Evolutionary conservation across 2,797 vertebrate species (phyloP).

Genomic region (Cryptoblepharus egeriae): DNA sequence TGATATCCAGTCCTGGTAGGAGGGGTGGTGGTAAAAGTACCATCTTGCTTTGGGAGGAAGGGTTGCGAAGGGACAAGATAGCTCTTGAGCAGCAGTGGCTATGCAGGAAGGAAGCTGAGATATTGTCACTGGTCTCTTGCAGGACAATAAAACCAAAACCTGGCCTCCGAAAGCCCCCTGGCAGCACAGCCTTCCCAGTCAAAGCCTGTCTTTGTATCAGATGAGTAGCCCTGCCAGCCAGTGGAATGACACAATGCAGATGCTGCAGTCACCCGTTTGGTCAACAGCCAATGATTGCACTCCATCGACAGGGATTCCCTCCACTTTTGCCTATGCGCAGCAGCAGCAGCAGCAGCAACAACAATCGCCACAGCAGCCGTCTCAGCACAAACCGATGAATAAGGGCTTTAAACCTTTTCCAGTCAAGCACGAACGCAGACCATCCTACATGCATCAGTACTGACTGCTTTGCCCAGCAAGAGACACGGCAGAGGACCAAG

Average conservation of each 20-base stretch:
- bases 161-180: conserved; percentile 99
- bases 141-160: conserved; percentile 99
- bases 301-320: conserved; percentile 81
- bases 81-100: neutral
- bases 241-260: conserved; percentile 96
- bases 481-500: conserved; percentile 54
- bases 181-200: conserved; percentile 93
- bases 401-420: conserved; percentile 99
- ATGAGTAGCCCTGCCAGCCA: conserved; percentile 90
- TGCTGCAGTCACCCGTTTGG: conserved; percentile 95
- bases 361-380: conserved; percentile 74
- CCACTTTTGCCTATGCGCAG: conserved; percentile 88
- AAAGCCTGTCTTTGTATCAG: conserved; percentile 89
- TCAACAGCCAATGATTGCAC: conserved; percentile 88
- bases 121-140: conserved; percentile 39
- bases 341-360: conserved; percentile 81
- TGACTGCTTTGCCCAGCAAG: conserved; percentile 67
- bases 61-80: neutral
- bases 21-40: neutral
- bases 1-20: too few species aligned
- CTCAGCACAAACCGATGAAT: conserved; percentile 88
- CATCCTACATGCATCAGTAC: conserved; percentile 97
- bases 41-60: neutral
- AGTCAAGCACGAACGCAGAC: conserved; percentile 93
- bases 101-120: neutral